Evolutionary conservation across 2,888 invertebrate species (phyloP).

Genomic region (Oxytorus armatus): DNA sequence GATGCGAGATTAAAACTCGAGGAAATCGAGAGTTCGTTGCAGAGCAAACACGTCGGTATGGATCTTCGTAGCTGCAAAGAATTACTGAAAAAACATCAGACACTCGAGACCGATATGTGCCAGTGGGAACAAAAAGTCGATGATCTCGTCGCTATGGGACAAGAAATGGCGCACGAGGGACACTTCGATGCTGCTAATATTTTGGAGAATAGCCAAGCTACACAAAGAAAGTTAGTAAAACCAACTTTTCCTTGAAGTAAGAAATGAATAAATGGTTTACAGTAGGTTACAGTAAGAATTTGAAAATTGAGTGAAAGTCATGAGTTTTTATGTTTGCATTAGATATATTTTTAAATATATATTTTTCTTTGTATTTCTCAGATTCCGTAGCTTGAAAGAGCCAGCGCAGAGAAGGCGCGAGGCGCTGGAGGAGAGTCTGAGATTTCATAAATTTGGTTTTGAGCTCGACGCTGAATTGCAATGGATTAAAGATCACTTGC

Average conservation of each 20-base stretch:
- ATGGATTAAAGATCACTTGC: conserved; percentile 97
- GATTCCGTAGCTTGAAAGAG: conserved; percentile 89
- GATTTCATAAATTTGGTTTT: conserved; percentile 96
- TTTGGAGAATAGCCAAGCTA: conserved; percentile 90
- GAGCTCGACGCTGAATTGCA: conserved; percentile 96
- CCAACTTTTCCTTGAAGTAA: conserved; percentile 15
- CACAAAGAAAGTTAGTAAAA: conserved; percentile 87
- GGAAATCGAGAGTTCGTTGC: conserved; percentile 92
- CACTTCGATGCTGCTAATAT: conserved; percentile 98
- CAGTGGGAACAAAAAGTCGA: conserved; percentile 93
- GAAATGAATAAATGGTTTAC: conserved; percentile 8
- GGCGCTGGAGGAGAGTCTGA: conserved; percentile 93
- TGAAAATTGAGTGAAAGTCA: too few species aligned
- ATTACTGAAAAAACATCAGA: conserved; percentile 94
- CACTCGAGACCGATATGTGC: conserved; percentile 93
- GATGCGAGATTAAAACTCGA: conserved; percentile 94
- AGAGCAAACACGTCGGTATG: conserved; percentile 93
- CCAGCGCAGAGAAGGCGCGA: conserved; percentile 90
- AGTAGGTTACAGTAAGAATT: too few species aligned
- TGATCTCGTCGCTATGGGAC: conserved; percentile 91
- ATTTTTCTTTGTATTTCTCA: conserved; percentile 66
- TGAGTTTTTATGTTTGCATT: too few species aligned
- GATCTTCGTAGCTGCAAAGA: conserved; percentile 97
- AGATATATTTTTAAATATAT: neutral
- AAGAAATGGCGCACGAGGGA: conserved; percentile 96